Conservation (phyloP, 2,113 vertebrate species). For the Gyps fulvus region DNA sequence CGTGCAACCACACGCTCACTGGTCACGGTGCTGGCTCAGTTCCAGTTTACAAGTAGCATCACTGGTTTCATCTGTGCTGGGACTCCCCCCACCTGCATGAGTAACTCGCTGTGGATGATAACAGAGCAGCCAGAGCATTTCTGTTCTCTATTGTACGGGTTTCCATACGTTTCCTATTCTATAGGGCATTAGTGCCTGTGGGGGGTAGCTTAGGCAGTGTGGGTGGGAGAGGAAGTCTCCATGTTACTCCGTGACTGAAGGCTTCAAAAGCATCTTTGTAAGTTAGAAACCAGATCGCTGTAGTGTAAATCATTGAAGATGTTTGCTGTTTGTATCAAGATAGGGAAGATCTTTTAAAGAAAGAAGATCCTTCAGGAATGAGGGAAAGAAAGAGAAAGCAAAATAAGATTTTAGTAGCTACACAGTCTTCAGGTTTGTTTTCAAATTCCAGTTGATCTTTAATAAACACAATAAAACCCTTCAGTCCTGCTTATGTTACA, state of each 20-base stretch:
- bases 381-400: neutral
- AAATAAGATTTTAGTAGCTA: neutral
- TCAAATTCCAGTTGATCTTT: neutral
- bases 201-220: neutral
- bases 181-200: neutral
- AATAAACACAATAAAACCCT: neutral
- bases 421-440: neutral
- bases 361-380: neutral
- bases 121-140: neutral
- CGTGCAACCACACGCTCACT: neutral
- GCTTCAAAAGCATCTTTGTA: neutral
- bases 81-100: neutral
- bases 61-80: neutral
- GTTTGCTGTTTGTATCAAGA: neutral
- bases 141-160: neutral
- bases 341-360: neutral
- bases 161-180: neutral
- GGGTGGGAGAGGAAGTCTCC: neutral
- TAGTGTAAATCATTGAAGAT: neutral
- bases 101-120: rapidly evolving
- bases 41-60: neutral
- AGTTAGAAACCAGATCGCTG: neutral
- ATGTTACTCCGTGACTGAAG: neutral
- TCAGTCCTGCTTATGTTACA: neutral
- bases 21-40: neutral